Evolutionary conservation across 1,140 invertebrate species (phyloP).

Genomic region (Parasteatoda tepidariorum): DNA sequence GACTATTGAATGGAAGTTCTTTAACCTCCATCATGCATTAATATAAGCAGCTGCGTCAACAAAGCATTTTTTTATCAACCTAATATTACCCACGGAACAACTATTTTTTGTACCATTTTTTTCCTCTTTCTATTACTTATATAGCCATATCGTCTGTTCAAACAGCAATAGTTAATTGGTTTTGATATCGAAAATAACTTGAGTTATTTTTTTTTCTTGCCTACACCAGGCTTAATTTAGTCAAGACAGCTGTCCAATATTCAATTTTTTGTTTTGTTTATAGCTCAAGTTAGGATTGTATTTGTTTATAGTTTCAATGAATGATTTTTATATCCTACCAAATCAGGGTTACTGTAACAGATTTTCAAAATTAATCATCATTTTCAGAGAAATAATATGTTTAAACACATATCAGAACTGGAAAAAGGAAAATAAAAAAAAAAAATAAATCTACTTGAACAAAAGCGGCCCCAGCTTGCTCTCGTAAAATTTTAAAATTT

Average conservation of each 20-base stretch:
- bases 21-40: slow-evolving; percentile 27
- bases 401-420: no score
- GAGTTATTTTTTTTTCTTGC: slow-evolving; percentile 12
- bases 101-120: slow-evolving; percentile 2
- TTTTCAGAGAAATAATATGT: no score
- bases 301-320: slow-evolving; percentile 8
- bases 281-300: slow-evolving; percentile 1
- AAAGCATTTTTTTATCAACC: neutral
- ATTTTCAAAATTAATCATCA: no score
- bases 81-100: neutral
- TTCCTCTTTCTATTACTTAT: slow-evolving; percentile 21
- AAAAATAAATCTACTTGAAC: no score
- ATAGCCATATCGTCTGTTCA: slow-evolving; percentile 16
- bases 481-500: no score
- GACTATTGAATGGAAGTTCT: slow-evolving; percentile 38
- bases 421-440: no score
- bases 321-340: slow-evolving; percentile 17
- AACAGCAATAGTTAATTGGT: slow-evolving; percentile 48
- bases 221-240: neutral
- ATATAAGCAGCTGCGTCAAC: slow-evolving; percentile 31
- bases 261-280: no score
- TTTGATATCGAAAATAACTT: slow-evolving; percentile 51
- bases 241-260: slow-evolving; percentile 33
- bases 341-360: slow-evolving; percentile 51
- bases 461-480: no score